These are phyloP conservation scores for Sarcophaga bullata DNA, from an alignment of 1,140 invertebrate genomes.

Conservation along the genomic window DNA sequence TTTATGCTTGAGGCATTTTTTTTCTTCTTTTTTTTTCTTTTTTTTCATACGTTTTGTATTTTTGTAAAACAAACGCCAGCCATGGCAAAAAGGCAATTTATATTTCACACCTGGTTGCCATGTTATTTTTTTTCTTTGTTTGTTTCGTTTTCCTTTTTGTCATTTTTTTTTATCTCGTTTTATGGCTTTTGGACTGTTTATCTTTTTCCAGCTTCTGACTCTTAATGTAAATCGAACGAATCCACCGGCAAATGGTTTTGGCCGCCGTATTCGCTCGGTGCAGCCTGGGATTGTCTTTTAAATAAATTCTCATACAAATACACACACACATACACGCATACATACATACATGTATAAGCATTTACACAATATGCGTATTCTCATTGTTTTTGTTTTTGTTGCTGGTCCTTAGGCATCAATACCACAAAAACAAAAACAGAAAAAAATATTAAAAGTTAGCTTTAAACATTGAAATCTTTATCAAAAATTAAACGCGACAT, in stretches of 20 bases:
- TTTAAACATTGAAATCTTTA: too few relatives aligned
- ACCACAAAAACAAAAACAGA: too few relatives aligned
- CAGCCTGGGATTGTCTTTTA: background rate
- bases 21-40: background rate
- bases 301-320: background rate
- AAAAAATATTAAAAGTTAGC: too few relatives aligned
- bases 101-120: slow-evolving; percentile 33
- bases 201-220: background rate
- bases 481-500: too few relatives aligned
- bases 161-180: background rate
- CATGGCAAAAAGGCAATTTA: background rate
- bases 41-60: background rate
- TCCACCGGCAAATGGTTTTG: too few relatives aligned
- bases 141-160: background rate
- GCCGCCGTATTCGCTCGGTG: too few relatives aligned
- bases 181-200: background rate
- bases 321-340: background rate
- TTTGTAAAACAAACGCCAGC: background rate
- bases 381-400: too few relatives aligned
- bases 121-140: background rate
- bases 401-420: too few relatives aligned
- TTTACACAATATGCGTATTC: too few relatives aligned
- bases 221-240: background rate
- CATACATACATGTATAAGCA: background rate
- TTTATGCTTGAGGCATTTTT: slow-evolving; percentile 13